Percentiles rank a stretch among this genome's conserved stretches.
These are phyloP conservation scores for Salvelinus sp. DNA, from an alignment of 2,113 vertebrate species.

Conservation along the genomic window DNA sequence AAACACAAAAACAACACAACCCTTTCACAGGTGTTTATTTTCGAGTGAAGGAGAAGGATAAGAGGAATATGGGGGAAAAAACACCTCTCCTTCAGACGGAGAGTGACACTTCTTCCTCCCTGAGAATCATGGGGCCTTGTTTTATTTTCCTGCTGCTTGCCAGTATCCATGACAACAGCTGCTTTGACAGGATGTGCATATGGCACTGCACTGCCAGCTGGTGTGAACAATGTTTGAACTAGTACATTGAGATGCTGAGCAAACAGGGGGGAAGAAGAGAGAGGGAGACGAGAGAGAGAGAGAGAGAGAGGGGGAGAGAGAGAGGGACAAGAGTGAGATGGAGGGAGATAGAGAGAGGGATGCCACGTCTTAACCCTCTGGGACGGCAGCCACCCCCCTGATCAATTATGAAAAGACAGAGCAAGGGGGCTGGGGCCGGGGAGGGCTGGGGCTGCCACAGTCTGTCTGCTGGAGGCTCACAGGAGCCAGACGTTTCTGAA, in stretches of 20 bases:
- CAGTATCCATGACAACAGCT: constrained; percentile 99
- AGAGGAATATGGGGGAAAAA: constrained; percentile 2
- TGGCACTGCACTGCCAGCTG: constrained; percentile 98
- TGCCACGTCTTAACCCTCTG: constrained; percentile 95
- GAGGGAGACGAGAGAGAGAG: constrained; percentile 1
- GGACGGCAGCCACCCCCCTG: constrained; percentile 94
- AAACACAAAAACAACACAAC: constrained; percentile 56
- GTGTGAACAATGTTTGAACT: constrained; percentile 99
- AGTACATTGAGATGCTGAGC: constrained; percentile 99
- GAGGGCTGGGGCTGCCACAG: constrained; percentile 81
- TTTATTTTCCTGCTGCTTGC: constrained; percentile 90
- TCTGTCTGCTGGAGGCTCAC: constrained; percentile 91
- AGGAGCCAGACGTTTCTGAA: constrained; percentile 93
- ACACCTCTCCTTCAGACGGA: constrained; percentile 66
- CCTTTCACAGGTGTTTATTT: constrained; percentile 64
- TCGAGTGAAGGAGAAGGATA: constrained; percentile 30
- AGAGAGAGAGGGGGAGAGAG: constrained; percentile 13
- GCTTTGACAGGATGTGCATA: constrained; percentile 99
- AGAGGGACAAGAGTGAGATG: constrained; percentile 12
- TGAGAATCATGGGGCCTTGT: constrained; percentile 86
- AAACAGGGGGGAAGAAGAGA: constrained; percentile 79
- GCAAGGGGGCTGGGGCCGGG: constrained; percentile 14
- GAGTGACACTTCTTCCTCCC: constrained; percentile 82
- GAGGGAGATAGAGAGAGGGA: background rate
- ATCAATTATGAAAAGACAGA: constrained; percentile 99